These are phyloP conservation scores for Gambusia affinis DNA, from an alignment of 2,113 vertebrate species.

Conservation along the genomic window DNA sequence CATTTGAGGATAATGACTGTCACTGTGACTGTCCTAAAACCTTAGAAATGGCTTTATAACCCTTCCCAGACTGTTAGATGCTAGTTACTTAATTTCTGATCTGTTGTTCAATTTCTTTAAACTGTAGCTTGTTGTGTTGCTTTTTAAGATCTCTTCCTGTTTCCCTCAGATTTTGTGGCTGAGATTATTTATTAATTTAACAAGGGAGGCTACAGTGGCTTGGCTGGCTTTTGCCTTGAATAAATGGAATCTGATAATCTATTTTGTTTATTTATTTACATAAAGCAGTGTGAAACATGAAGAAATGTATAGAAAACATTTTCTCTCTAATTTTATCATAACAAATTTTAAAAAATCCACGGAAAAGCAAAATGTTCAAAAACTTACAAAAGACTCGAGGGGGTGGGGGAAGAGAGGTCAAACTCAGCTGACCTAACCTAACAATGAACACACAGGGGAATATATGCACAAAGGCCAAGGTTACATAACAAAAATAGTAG, in stretches of 20 bases:
- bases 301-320: not conserved
- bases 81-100: not conserved
- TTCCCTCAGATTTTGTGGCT: not conserved
- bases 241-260: not conserved
- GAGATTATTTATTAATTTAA: not conserved
- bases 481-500: not conserved
- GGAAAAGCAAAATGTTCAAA: not conserved
- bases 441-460: not conserved
- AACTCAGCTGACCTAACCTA: too few species aligned
- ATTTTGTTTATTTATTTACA: not conserved
- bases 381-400: not conserved
- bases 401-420: too few species aligned
- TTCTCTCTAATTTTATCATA: not conserved
- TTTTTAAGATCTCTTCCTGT: not conserved
- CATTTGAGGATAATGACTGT: not conserved
- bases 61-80: not conserved
- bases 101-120: too few species aligned
- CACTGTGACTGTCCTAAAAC: not conserved
- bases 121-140: too few species aligned
- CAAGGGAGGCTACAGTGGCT: not conserved
- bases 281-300: not conserved
- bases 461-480: not conserved
- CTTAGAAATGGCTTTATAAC: not conserved
- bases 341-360: not conserved
- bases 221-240: not conserved